Evolutionary conservation across 2,888 invertebrate genomes (phyloP).

Genomic region (Ceraclea dissimilis): DNA sequence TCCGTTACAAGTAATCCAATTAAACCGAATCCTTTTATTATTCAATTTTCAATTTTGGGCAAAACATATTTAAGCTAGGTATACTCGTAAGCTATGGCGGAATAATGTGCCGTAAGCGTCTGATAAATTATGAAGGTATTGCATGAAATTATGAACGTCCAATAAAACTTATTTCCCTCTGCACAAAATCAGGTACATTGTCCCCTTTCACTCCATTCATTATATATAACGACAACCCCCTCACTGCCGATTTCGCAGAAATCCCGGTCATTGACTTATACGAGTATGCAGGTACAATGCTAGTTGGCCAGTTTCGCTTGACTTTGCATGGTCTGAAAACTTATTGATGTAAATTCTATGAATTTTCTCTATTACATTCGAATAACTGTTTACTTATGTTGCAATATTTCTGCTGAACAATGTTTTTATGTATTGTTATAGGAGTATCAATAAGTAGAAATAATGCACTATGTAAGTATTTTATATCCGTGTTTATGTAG

Average conservation of each 20-base stretch:
- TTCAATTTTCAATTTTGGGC: no score
- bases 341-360: no score
- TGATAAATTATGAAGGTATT: conserved; percentile 1
- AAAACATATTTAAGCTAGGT: no score
- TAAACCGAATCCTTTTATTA: no score
- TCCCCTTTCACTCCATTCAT: neutral
- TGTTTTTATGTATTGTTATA: no score
- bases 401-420: neutral
- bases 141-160: neutral
- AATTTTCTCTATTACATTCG: no score
- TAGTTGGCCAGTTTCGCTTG: no score
- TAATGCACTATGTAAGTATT: no score
- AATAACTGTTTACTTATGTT: neutral
- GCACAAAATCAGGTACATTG: neutral
- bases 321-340: no score
- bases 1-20: no score
- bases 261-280: neutral
- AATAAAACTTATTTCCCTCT: conserved; percentile 2
- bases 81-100: no score
- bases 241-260: conserved; percentile 1
- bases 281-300: neutral
- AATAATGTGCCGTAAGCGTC: neutral
- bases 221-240: neutral
- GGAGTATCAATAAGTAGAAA: no score
- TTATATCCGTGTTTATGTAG: neutral